phyloP scores from a whole-genome alignment of 2,113 vertebrate species.

The Halcyon senegalensis region DNA sequence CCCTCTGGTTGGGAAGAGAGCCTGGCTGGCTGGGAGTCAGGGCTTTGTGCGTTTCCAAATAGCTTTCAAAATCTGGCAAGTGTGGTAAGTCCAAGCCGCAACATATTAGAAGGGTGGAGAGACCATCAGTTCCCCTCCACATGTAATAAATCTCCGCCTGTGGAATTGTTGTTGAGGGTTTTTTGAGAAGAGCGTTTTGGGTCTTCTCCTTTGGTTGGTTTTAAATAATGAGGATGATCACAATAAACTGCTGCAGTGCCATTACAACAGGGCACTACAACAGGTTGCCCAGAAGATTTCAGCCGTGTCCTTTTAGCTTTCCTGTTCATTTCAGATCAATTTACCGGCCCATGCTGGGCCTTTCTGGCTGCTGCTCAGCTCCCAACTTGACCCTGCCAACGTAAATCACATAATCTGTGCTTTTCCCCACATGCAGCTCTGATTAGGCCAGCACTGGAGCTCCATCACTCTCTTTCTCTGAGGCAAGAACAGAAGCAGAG shows the following conservation, averaged over 20 bases:
- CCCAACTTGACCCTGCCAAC: not conserved
- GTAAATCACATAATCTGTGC: not conserved
- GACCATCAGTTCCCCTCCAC: not conserved
- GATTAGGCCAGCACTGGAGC: not conserved
- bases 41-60: not conserved
- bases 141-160: not conserved
- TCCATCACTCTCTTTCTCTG: not conserved
- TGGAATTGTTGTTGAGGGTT: not conserved
- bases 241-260: not conserved
- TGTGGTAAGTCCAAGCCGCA: not conserved
- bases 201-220: not conserved
- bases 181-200: not conserved
- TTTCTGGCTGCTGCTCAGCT: not conserved
- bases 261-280: not conserved
- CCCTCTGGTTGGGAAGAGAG: not conserved
- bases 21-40: not conserved
- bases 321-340: not conserved
- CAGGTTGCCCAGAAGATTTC: not conserved
- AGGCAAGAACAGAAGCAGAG: not conserved
- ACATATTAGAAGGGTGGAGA: fast-evolving
- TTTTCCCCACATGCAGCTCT: not conserved
- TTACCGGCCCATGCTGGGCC: not conserved
- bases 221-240: not conserved
- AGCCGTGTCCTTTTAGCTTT: not conserved
- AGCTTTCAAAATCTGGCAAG: not conserved